Percentiles rank a stretch among this genome's conserved stretches.
Conservation (phyloP, 2,888 invertebrate species). For the Exephanes ischioxanthus region DNA sequence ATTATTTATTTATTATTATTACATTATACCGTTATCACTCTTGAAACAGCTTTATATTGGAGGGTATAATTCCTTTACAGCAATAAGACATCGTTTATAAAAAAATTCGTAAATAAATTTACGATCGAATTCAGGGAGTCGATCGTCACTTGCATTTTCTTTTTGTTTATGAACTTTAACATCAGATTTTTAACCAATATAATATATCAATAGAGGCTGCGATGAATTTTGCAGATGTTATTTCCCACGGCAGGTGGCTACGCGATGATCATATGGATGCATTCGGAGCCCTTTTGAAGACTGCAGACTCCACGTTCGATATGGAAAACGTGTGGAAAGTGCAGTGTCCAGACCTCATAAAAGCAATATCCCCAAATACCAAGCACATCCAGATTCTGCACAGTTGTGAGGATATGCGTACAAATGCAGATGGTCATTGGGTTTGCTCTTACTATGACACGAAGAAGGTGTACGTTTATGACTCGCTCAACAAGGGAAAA, state of each 20-base stretch:
- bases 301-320: conserved; percentile 19
- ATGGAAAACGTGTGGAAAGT: background rate
- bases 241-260: conserved; percentile 16
- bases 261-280: conserved; percentile 26
- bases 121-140: too few relatives aligned
- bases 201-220: background rate
- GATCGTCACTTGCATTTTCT: too few relatives aligned
- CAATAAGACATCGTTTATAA: too few relatives aligned
- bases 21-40: too few relatives aligned
- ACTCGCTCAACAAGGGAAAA: conserved; percentile 52
- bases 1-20: too few relatives aligned
- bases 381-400: conserved; percentile 43
- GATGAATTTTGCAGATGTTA: conserved; percentile 12
- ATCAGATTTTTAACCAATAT: background rate
- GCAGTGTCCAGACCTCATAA: conserved; percentile 30
- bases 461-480: conserved; percentile 29
- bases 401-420: conserved; percentile 40
- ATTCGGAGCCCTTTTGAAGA: conserved; percentile 24
- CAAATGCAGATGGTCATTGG: conserved; percentile 54
- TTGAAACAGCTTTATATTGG: too few relatives aligned
- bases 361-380: background rate
- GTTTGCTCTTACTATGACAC: conserved; percentile 50
- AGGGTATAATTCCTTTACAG: too few relatives aligned
- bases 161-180: background rate
- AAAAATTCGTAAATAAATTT: too few relatives aligned